Conservation (phyloP, 2,888 invertebrate genomes). For the Caprella mutica region DNA sequence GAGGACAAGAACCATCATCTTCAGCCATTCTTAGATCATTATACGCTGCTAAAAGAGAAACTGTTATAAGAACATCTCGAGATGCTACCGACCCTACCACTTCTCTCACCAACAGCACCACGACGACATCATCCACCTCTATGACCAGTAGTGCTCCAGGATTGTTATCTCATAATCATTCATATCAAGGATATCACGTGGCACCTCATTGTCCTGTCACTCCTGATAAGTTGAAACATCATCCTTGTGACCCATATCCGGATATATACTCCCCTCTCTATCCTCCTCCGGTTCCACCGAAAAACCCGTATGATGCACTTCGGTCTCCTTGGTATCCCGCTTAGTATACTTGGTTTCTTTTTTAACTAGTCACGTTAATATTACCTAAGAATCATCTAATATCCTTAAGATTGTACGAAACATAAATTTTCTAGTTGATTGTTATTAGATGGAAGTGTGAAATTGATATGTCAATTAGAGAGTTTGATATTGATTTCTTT, state of each 20-base stretch:
- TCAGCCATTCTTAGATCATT: slow-evolving; percentile 78
- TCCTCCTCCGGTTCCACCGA: neutral
- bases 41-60: slow-evolving; percentile 88
- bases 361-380: no score
- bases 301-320: slow-evolving; percentile 8
- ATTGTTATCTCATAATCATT: slow-evolving; percentile 11
- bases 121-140: slow-evolving; percentile 38
- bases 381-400: no score
- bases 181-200: slow-evolving; percentile 60
- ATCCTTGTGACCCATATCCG: slow-evolving; percentile 4
- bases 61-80: slow-evolving; percentile 67
- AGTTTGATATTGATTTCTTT: no score
- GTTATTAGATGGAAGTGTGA: no score
- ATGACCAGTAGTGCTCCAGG: slow-evolving; percentile 12
- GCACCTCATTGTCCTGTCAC: slow-evolving; percentile 95
- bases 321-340: slow-evolving; percentile 4
- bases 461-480: no score
- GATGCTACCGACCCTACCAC: slow-evolving; percentile 39
- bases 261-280: slow-evolving; percentile 7
- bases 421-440: no score
- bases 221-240: slow-evolving; percentile 44
- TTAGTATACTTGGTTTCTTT: no score
- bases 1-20: slow-evolving; percentile 62
- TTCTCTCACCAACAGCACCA: slow-evolving; percentile 77
- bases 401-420: no score